phyloP scores from a whole-genome alignment of 2,113 vertebrate genomes.

The Carettochelys insculpta region DNA sequence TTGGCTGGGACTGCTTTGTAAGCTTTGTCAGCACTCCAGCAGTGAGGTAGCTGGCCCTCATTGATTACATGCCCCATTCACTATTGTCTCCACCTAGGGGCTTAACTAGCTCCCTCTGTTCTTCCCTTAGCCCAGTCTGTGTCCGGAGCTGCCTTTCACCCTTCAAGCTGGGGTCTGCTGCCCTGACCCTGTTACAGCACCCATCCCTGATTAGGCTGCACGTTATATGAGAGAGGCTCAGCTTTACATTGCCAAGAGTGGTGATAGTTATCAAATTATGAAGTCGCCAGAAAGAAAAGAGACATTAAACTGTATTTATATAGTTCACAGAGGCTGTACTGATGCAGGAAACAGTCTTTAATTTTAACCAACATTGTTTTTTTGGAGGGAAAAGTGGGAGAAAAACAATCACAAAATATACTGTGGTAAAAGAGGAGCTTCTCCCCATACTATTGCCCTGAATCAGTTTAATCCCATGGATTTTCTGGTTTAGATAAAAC shows the following conservation, averaged over 20 bases:
- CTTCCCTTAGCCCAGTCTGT: too few species aligned
- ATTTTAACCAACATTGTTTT: neutral
- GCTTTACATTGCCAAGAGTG: neutral
- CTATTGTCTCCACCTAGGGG: too few species aligned
- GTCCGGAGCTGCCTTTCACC: too few species aligned
- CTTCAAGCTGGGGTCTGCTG: too few species aligned
- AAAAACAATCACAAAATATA: neutral
- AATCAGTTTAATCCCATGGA: neutral
- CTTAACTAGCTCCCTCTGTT: too few species aligned
- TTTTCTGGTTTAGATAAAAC: neutral
- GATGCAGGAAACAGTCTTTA: neutral
- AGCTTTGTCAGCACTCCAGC: too few species aligned
- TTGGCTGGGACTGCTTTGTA: too few species aligned
- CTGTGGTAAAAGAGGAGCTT: neutral
- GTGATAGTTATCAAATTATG: neutral
- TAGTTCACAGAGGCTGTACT: neutral
- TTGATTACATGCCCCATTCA: too few species aligned
- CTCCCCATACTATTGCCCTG: neutral
- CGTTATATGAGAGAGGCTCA: neutral
- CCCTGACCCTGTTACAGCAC: too few species aligned
- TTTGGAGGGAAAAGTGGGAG: neutral
- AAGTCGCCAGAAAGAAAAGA: neutral
- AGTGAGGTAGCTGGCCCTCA: too few species aligned
- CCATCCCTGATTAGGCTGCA: neutral
- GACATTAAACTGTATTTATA: neutral